Evolutionary conservation across 2,797 vertebrate genomes (phyloP), one percentile per base, ranked within the genome.

Genomic region (Thunnus albacares): DNA sequence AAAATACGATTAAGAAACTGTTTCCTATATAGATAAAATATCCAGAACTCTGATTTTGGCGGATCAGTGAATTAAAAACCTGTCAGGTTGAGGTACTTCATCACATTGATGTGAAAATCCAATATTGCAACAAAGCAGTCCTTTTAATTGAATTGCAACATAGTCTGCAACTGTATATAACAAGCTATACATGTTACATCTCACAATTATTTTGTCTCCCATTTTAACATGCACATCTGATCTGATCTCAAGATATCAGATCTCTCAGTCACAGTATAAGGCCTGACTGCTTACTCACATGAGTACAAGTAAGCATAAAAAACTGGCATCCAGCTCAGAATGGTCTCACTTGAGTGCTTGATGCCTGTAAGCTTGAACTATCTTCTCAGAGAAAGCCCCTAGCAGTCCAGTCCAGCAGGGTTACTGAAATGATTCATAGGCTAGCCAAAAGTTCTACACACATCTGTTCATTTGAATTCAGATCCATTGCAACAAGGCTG

Each of bases 401-500:
- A 11, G 56, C 30, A 51, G 43, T 55, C 30, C 53, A 38, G 38
- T 38, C 8, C 38, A 38, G 38, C 22, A 72, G 41, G 69, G 15
- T 4, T 38, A 20, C 53, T 47, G n/a, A 64, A 79, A 71, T 73
- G 26, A 75, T 65, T 69, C 17, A 61, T 10, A 8, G 6, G 18
- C n/a, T 17, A 30, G 22, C 15, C 26, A 49, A 24, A 17, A 47
- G 4, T 41, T 69, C 35, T 3, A 61, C 30, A 49, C 30, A 38
- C 47, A 80, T 63, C 18, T 67, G 71, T 77, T 62, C 24, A 71
- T 71, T 70, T 71, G 0, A 51, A 58, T 66, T 72, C 28, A 71
- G 28, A 63, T 57, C 51, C 12, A 58, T 49, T 66, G 35, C 63
- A 81, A 64, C 49, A 45, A 13, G 35, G 28, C 4, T 20, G 49